These are phyloP conservation scores for Sinosuthora webbiana DNA, from an alignment of 2,113 vertebrate genomes.

Conservation along the genomic window DNA sequence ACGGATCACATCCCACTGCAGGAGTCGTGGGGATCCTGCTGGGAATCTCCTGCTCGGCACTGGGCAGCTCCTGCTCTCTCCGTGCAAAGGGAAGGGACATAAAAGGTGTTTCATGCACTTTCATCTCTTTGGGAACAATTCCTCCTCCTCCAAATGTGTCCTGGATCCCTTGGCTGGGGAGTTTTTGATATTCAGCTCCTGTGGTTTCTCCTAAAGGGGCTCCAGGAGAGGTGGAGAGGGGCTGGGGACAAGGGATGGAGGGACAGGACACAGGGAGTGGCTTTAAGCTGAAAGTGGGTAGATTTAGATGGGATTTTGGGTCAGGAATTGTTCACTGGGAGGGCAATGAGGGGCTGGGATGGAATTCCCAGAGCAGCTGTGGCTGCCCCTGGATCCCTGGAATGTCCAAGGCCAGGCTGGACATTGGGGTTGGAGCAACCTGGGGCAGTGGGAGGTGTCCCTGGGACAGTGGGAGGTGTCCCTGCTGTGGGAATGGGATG, in stretches of 20 bases:
- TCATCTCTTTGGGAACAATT: neutral
- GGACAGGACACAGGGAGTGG: neutral
- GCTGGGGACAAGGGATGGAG: neutral
- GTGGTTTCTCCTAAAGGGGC: rapidly evolving
- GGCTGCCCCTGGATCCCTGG: neutral
- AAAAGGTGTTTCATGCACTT: neutral
- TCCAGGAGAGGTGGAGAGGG: neutral
- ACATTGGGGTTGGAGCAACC: neutral
- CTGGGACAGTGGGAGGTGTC: neutral
- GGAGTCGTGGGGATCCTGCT: neutral
- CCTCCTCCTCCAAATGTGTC: neutral
- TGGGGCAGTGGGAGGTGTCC: too few species aligned
- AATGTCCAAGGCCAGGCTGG: neutral
- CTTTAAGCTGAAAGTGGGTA: neutral
- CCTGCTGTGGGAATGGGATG: neutral
- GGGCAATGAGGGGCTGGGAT: too few species aligned
- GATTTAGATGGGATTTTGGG: rapidly evolving
- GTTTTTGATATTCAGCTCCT: neutral
- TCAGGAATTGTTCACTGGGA: neutral
- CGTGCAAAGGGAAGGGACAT: neutral
- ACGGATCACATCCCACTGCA: neutral
- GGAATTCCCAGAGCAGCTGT: neutral
- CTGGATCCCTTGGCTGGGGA: neutral
- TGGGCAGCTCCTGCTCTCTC: neutral
- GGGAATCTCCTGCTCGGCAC: neutral